phyloP scores from a whole-genome alignment of 2,113 vertebrate species.

The Petaurus breviceps region DNA sequence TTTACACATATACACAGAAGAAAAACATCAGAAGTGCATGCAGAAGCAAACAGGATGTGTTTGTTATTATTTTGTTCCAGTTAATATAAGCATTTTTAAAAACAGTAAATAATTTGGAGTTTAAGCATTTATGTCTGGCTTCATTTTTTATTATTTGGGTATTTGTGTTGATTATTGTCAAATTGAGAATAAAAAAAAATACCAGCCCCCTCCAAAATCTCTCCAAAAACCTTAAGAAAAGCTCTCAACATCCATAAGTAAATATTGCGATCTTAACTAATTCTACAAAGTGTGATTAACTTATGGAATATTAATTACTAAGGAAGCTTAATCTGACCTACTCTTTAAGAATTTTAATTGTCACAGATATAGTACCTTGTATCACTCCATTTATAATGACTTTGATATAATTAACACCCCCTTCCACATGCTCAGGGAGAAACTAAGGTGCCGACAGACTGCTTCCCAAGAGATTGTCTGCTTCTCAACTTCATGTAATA shows the following conservation, averaged over 20 bases:
- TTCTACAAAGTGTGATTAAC: conserved; percentile 35
- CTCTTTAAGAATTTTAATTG: conserved; percentile 45
- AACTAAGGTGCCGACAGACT: conserved; percentile 30
- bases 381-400: conserved; percentile 52
- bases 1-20: background rate
- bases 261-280: conserved; percentile 25
- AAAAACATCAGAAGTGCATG: background rate
- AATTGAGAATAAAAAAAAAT: background rate
- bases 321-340: conserved; percentile 37
- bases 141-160: conserved; percentile 28
- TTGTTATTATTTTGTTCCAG: background rate
- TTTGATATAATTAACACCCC: conserved; percentile 25
- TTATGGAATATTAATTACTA: conserved; percentile 50
- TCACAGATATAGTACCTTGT: conserved; percentile 7
- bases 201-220: background rate
- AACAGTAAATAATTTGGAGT: background rate
- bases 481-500: conserved; percentile 10
- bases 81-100: background rate
- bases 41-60: background rate
- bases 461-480: conserved; percentile 6
- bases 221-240: background rate
- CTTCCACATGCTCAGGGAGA: conserved; percentile 20
- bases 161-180: background rate
- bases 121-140: background rate
- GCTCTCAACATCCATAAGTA: conserved; percentile 10